Evolutionary conservation across 2,797 vertebrate species (phyloP).

Genomic region (Crenichthys baileyi): DNA sequence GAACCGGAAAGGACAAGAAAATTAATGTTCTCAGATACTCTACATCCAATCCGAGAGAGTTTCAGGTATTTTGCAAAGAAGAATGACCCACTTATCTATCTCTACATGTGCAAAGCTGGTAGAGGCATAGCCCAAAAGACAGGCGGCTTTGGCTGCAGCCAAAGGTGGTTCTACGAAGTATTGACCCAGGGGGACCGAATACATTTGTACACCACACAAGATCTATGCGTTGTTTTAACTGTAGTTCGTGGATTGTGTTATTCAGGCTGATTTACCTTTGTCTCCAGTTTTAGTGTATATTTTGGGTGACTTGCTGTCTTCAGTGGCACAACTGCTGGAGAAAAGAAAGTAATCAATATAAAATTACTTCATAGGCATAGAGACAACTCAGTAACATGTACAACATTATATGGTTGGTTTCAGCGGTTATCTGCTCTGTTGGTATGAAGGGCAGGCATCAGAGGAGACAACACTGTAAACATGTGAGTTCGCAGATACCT

Average conservation of each 20-base stretch:
- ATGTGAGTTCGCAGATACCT: slow-evolving; percentile 60
- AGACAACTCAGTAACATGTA: too few species aligned
- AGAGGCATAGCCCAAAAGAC: too few species aligned
- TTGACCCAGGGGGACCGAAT: background rate
- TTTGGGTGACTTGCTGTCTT: slow-evolving; percentile 77
- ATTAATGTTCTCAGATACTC: background rate
- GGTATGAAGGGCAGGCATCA: background rate
- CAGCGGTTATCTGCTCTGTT: background rate
- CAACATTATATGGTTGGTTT: background rate
- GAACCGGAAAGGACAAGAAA: background rate
- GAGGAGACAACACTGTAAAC: background rate
- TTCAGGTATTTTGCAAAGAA: background rate
- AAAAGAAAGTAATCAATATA: background rate
- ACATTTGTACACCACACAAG: background rate
- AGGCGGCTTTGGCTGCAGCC: background rate
- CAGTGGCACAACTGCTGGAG: slow-evolving; percentile 64
- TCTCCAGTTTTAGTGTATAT: slow-evolving; percentile 95
- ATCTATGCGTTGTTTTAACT: background rate
- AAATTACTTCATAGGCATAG: background rate
- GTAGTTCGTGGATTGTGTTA: background rate
- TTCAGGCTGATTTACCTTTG: slow-evolving; percentile 81
- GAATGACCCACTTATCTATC: background rate
- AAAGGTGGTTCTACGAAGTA: background rate
- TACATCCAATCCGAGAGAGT: too few species aligned
- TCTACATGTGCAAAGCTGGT: background rate